phyloP scores from a whole-genome alignment of 2,113 vertebrate genomes.

The Megaleporinus macrocephalus region DNA sequence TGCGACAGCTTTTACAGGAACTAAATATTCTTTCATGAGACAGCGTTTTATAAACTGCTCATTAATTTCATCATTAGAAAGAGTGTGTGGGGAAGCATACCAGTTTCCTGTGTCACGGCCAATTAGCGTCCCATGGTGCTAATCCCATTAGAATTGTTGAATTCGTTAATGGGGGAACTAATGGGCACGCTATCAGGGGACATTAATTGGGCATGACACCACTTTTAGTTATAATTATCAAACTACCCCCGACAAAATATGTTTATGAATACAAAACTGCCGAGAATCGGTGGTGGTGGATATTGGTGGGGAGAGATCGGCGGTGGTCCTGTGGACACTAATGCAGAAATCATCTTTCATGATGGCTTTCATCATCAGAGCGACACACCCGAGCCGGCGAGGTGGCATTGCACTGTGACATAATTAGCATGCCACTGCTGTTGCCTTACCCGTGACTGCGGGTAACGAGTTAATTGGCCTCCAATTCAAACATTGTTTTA shows the following conservation, averaged over 20 bases:
- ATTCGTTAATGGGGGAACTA: slow-evolving; percentile 99
- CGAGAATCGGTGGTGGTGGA: slow-evolving; percentile 26
- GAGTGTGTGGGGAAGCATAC: slow-evolving; percentile 92
- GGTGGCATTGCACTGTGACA: slow-evolving; percentile 64
- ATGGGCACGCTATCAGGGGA: slow-evolving; percentile 98
- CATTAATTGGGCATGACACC: slow-evolving; percentile 99
- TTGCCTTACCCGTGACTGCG: slow-evolving; percentile 73
- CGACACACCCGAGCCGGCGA: slow-evolving; percentile 69
- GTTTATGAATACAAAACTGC: slow-evolving; percentile 84
- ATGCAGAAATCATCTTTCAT: slow-evolving; percentile 70
- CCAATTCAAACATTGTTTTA: slow-evolving; percentile 80
- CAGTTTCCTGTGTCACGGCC: slow-evolving; percentile 97
- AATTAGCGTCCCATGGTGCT: slow-evolving; percentile 97
- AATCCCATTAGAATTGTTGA: slow-evolving; percentile 99
- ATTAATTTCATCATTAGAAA: slow-evolving; percentile 94
- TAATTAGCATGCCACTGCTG: slow-evolving; percentile 81
- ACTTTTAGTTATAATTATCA: slow-evolving; percentile 99
- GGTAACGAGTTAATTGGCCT: slow-evolving; percentile 82
- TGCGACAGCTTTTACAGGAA: slow-evolving; percentile 88
- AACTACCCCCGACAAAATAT: slow-evolving; percentile 93
- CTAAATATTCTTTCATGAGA: slow-evolving; percentile 91
- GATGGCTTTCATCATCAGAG: slow-evolving; percentile 78
- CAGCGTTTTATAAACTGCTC: slow-evolving; percentile 94
- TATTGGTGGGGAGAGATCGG: slow-evolving; percentile 62
- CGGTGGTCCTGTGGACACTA: slow-evolving; percentile 68